Evolutionary conservation across 2,113 vertebrate genomes (phyloP), one percentile per base, ranked within the genome.

Genomic region (Clarias magur): DNA sequence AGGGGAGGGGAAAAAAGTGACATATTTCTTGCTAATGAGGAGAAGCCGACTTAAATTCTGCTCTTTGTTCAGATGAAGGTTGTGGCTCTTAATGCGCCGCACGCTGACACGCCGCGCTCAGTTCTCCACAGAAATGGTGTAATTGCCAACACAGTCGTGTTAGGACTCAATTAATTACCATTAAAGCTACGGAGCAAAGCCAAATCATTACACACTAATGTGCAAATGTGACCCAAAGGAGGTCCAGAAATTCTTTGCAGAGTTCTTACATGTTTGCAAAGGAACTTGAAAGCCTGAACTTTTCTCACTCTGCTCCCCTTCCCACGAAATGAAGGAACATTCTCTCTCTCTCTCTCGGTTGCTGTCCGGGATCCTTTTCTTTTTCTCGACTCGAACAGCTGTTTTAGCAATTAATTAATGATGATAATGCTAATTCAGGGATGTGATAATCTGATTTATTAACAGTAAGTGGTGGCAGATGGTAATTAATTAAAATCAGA

Each of bases 151-250:
- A 91, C 88, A 92, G 91, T 90, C 88, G 76, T 90, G 87, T 91
- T 90, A 92, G 92, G 93, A 95, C 93, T 94, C 93, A 94, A 94
- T 96, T 94, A 96, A 96, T 96, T 95, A 94, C 91, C 90, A 91
- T 93, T 91, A 93, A 90, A 90, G 88, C 92, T 92, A 82, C 86
- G 88, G 91, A 92, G 90, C 89, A 93, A 92, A 92, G 79, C 90
- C 83, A 86, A 88, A 88, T 87, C 91, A 94, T 94, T 94, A 94
- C 91, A 78, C 90, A 91, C 90, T 93, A 95, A 94, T 95, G 93
- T 93, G 90, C 90, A 94, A 95, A 94, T 95, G 88, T 92, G 92
- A 94, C 94, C 95, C 94, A 91, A 83, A 92, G 93, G 94, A 94
- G 89, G 91, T 88, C 91, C 81, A 82, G 81, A 90, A 82, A 91